A percentile compares a stretch with the other conserved stretches of the same genome.
Conservation (phyloP, 2,113 vertebrate genomes). For the Craseonycteris thonglongyai region DNA sequence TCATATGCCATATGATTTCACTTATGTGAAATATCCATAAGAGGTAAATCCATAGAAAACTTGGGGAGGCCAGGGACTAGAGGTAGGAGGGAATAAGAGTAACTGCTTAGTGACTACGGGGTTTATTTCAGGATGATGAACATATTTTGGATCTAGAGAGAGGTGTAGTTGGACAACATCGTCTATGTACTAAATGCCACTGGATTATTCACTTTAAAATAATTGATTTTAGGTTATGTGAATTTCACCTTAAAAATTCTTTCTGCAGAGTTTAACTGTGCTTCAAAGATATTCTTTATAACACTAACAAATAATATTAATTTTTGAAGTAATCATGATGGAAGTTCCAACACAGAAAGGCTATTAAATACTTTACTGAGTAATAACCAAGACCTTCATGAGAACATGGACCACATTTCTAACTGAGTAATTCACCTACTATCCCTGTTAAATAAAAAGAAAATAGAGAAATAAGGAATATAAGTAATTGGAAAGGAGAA, state of each 20-base stretch:
- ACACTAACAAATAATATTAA: neutral
- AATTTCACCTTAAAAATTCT: neutral
- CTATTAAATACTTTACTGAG: neutral
- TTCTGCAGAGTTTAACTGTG: neutral
- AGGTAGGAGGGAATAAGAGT: neutral
- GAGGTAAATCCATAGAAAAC: neutral
- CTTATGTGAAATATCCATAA: neutral
- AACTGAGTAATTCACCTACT: neutral
- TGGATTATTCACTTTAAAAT: neutral
- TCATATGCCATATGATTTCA: neutral
- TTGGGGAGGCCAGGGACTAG: neutral
- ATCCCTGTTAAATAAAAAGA: neutral
- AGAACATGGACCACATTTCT: neutral
- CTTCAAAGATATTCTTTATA: neutral
- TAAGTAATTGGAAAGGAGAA: neutral
- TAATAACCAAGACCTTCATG: neutral
- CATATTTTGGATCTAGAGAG: neutral
- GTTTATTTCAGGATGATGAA: neutral
- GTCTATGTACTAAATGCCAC: neutral
- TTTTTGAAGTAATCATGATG: neutral
- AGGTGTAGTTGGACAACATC: neutral
- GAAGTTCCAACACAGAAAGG: neutral
- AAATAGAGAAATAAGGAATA: neutral
- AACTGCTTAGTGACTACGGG: neutral
- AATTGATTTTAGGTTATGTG: neutral